A percentile compares a stretch with the other conserved stretches of the same genome.
These are phyloP conservation scores for Mechanitis mazaeus DNA, from an alignment of 2,888 invertebrate species.

Conservation along the genomic window DNA sequence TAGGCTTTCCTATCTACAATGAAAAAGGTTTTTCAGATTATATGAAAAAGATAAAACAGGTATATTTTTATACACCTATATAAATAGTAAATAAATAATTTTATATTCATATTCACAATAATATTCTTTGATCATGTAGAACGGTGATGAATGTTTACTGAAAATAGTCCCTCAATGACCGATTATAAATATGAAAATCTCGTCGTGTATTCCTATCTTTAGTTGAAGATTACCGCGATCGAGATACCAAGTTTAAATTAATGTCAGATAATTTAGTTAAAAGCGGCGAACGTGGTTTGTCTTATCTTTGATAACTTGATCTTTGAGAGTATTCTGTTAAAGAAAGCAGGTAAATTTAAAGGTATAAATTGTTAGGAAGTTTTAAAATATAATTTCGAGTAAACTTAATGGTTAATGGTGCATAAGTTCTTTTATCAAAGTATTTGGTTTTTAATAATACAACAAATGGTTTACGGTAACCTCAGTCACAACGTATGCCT, in stretches of 20 bases:
- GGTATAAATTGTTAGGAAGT: conserved; percentile 11
- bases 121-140: too few relatives aligned
- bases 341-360: conserved; percentile 8
- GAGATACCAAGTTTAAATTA: conserved; percentile 19
- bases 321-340: conserved; percentile 13
- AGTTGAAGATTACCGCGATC: conserved; percentile 28
- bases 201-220: conserved; percentile 5
- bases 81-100: too few relatives aligned
- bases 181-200: conserved; percentile 3
- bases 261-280: conserved; percentile 16
- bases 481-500: too few relatives aligned
- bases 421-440: too few relatives aligned
- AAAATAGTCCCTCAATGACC: not conserved
- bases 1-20: too few relatives aligned
- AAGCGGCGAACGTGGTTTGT: conserved; percentile 14
- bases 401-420: not conserved
- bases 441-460: too few relatives aligned
- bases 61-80: too few relatives aligned
- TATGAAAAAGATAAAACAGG: too few relatives aligned
- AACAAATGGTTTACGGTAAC: too few relatives aligned
- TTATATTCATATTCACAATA: too few relatives aligned
- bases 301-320: conserved; percentile 12
- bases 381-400: conserved; percentile 8
- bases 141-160: not conserved
- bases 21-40: too few relatives aligned